These are phyloP conservation scores for Ovis aries DNA, from an alignment of 2,113 vertebrate species.

Conservation along the genomic window ARS-UI_Ramb_v3.0 NC_056080.1:95053501-95054000, in stretches of 20 bases:
- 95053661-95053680: rapidly evolving
- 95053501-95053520: not conserved
- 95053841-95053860: not conserved
- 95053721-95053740: not conserved
- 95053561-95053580: not conserved
- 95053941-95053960: not conserved
- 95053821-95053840: not conserved
- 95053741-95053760: not conserved
- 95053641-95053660: not conserved
- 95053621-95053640: not conserved
- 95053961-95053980: not conserved
- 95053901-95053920: not conserved
- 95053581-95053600: not conserved
- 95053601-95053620: not conserved
- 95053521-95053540: not conserved
- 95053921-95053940: not conserved
- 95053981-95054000: not conserved
- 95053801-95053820: not conserved
- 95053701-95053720: not conserved
- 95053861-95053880: not conserved
- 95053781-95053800: not conserved
- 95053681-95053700: not conserved
- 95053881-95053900: not conserved
- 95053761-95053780: not conserved
- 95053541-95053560: not conserved